Base-by-base conservation (phyloP, 2,113 vertebrate species). In the Struthio camelus region DNA sequence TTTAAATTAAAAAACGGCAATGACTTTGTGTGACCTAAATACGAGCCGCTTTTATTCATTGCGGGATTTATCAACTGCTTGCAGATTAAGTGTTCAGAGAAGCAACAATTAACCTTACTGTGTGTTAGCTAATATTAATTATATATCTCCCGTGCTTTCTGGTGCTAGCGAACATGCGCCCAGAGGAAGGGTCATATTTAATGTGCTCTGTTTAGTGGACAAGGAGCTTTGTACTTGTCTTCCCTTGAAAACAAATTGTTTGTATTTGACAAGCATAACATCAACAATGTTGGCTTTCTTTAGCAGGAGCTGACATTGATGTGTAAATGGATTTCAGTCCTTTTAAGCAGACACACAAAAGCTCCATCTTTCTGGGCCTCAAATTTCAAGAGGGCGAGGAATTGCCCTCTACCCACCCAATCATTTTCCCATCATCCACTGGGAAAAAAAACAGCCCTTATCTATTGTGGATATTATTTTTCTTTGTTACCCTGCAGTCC, bases 11-110 rank as follows among this genome's bases (percentile, higher is more conserved):
- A 97, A 98, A 97, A 95, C 84, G 87, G 96, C 96, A 97, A 97
- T 98, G 98, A 98, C 98, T 98, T 98, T 98, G 97, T 97, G 97
- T 98, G 98, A 98, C 98, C 97, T 98, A 98, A 98, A 98, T 98
- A 97, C 44, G 6, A 97, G 91, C 67, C 27, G 40, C 94, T 97
- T 96, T 96, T 97, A 96, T 97, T 97, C 96, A 96, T 95, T 89
- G 84, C 96, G 96, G 96, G 96, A 98, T 98, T 98, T 98, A 97
- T 98, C 97, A 97, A 96, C 95, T 94, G 90, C 93, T 96, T 94
- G 94, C 97, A 97, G 97, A 98, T 98, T 97, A 97, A 98, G 94
- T 94, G 95, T 97, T 98, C 96, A 95, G 96, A 97, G 95, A 96
- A 96, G 95, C 96, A 96, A 98, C 97, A 98, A 98, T 98, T 98